phyloP scores from a whole-genome alignment of 2,888 invertebrate species.

The Chymomyza procnemis region DNA sequence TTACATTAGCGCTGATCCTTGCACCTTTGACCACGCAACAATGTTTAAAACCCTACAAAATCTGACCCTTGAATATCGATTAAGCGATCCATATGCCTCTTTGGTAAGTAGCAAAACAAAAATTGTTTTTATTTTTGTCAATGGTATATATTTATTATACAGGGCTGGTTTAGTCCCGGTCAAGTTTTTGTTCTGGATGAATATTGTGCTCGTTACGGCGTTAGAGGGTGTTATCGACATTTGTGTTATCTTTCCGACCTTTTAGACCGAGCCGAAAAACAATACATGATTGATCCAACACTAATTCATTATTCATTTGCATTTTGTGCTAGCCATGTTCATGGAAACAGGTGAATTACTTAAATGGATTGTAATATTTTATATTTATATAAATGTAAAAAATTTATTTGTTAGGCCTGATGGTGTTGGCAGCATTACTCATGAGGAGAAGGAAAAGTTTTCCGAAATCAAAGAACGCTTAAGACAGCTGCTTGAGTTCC shows the following conservation, averaged over 20 bases:
- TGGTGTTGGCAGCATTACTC: conserved; percentile 98
- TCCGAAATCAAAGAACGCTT: conserved; percentile 97
- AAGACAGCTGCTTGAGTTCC: conserved; percentile 94
- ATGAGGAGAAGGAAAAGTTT: conserved; percentile 98
- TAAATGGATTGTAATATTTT: background rate
- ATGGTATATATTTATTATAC: background rate
- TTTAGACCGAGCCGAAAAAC: conserved; percentile 95
- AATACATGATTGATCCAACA: conserved; percentile 97
- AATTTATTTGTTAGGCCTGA: conserved; percentile 87
- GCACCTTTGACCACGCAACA: conserved; percentile 96
- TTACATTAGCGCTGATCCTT: conserved; percentile 99
- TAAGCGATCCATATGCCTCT: conserved; percentile 98
- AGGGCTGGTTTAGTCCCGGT: conserved; percentile 99
- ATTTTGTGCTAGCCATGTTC: conserved; percentile 99
- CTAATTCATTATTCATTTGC: conserved; percentile 99
- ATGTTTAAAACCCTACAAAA: conserved; percentile 95
- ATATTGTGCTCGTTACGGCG: conserved; percentile 98
- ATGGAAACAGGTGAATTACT: conserved; percentile 92
- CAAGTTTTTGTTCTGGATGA: conserved; percentile 99
- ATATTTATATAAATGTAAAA: conserved; percentile 5
- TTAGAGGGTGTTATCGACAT: conserved; percentile 97
- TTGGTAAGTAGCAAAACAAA: conserved; percentile 82
- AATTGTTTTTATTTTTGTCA: background rate
- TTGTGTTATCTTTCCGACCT: conserved; percentile 97
- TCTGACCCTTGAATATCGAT: conserved; percentile 94